These are phyloP conservation scores for Pseudorasbora parva DNA, from an alignment of 2,113 vertebrate species.

Conservation along the genomic window DNA sequence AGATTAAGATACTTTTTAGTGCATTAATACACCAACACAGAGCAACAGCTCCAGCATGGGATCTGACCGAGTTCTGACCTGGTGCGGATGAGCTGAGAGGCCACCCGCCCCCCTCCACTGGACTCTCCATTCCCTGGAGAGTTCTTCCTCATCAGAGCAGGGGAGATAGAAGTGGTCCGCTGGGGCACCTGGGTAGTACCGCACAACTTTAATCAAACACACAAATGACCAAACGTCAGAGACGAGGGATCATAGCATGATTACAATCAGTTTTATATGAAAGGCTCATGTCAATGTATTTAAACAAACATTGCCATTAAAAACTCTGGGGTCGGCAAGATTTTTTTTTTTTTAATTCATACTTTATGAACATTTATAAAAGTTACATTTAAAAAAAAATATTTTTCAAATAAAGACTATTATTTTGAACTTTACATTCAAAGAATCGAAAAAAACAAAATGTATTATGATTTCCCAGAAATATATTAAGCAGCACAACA, in stretches of 20 bases:
- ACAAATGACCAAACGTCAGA: constrained; percentile 37
- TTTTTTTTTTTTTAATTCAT: no score
- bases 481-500: no score
- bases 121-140: constrained; percentile 84
- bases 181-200: constrained; percentile 83
- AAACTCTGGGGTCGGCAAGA: background rate
- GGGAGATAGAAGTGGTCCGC: constrained; percentile 95
- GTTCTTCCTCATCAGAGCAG: constrained; percentile 92
- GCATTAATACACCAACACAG: background rate
- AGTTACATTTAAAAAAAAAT: no score
- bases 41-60: background rate
- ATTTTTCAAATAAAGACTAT: no score
- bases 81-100: constrained; percentile 86
- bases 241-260: constrained; percentile 11
- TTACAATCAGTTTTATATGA: background rate
- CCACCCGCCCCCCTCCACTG: constrained; percentile 72
- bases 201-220: constrained; percentile 32
- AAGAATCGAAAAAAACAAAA: no score
- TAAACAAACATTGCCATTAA: background rate
- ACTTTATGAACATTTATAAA: no score
- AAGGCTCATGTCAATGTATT: background rate
- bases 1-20: background rate
- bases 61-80: constrained; percentile 75
- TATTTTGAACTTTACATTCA: no score
- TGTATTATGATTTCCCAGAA: no score